Conservation (phyloP, 2,797 vertebrate species). For the Macroramphosus scolopax region DNA sequence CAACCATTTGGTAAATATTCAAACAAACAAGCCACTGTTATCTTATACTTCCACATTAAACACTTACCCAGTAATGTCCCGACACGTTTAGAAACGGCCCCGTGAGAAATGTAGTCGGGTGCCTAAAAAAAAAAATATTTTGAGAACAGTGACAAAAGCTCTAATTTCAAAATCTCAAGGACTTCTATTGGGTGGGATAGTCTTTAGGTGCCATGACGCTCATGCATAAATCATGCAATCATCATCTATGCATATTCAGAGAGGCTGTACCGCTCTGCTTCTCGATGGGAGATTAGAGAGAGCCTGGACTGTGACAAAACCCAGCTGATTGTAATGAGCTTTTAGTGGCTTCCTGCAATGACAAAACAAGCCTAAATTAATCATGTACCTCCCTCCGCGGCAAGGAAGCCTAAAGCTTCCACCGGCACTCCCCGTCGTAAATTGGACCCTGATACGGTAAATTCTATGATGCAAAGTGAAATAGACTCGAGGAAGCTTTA, state of each 20-base stretch:
- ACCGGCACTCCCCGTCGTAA: constrained; percentile 62
- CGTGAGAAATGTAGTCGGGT: constrained; percentile 35
- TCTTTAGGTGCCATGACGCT: constrained; percentile 66
- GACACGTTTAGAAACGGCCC: constrained; percentile 33
- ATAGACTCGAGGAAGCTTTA: constrained; percentile 65
- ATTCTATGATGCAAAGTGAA: constrained; percentile 60
- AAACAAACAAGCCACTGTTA: constrained; percentile 58
- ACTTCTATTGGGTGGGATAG: constrained; percentile 47
- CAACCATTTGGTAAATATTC: constrained; percentile 60
- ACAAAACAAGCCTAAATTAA: constrained; percentile 81
- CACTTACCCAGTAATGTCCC: constrained; percentile 28
- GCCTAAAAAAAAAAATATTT: constrained; percentile 66
- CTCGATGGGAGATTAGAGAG: constrained; percentile 70
- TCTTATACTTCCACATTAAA: constrained; percentile 41
- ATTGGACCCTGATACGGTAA: constrained; percentile 66
- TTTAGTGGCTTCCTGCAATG: constrained; percentile 74
- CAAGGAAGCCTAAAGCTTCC: constrained; percentile 55
- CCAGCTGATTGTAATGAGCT: constrained; percentile 81
- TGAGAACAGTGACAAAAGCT: constrained; percentile 59
- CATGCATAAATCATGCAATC: constrained; percentile 85
- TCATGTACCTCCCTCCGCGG: constrained; percentile 74
- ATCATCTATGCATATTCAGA: constrained; percentile 78
- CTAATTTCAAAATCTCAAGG: constrained; percentile 60
- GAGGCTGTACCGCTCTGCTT: constrained; percentile 58
- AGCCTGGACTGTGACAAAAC: constrained; percentile 72